These are phyloP conservation scores for Nematopogon swammerdamellus DNA, from an alignment of 2,888 invertebrate species.

Conservation along the genomic window DNA sequence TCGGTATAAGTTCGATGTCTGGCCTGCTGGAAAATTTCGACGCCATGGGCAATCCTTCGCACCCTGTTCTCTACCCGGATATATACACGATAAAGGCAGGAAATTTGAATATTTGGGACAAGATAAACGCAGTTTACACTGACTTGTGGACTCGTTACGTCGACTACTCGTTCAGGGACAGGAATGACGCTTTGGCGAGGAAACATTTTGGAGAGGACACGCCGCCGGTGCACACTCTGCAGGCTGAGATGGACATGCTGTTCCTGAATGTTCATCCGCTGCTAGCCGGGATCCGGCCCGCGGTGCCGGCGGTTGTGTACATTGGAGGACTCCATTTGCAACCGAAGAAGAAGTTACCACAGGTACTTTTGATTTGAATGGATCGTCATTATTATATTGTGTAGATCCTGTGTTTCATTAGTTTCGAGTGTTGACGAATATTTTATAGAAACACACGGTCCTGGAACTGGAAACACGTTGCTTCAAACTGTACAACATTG, in stretches of 20 bases:
- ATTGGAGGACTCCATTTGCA: constrained; percentile 36
- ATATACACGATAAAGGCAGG: constrained; percentile 17
- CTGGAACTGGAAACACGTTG: too few species aligned
- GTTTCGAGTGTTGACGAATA: too few species aligned
- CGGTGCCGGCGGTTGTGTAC: constrained; percentile 29
- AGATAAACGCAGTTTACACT: constrained; percentile 2
- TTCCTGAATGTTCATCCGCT: constrained; percentile 33
- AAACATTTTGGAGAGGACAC: constrained; percentile 14
- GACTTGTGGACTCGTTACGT: constrained; percentile 1
- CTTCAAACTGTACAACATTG: too few species aligned
- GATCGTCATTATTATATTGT: too few species aligned
- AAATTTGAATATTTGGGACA: constrained; percentile 2
- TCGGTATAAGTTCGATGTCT: constrained; percentile 12
- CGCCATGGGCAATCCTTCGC: constrained; percentile 13
- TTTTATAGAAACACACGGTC: too few species aligned
- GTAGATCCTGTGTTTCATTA: too few species aligned
- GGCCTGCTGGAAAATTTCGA: constrained; percentile 5
- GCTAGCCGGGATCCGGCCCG: constrained; percentile 25
- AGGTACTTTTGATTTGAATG: constrained; percentile 17
- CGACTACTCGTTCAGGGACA: constrained; percentile 5
- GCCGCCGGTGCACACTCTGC: constrained; percentile 13
- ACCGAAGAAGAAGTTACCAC: constrained; percentile 26
- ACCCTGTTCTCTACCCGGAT: constrained; percentile 35
- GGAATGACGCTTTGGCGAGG: constrained; percentile 8
- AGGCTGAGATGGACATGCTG: constrained; percentile 24